Base-by-base conservation (phyloP, 64 coral and sea anemone species). In the Montipora capricornis region DNA sequence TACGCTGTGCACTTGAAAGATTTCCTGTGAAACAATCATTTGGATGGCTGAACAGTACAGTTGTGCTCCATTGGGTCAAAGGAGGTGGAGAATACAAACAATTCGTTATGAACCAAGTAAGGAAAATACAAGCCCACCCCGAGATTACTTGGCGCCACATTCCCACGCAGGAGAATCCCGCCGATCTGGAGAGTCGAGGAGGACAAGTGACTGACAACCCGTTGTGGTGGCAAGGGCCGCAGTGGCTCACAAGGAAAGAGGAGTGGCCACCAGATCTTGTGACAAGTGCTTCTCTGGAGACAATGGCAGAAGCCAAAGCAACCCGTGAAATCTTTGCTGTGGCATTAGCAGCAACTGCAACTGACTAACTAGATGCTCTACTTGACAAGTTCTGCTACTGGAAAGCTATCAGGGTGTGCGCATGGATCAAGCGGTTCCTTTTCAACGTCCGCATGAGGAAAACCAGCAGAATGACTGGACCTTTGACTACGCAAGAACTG, bases 91-190 rank as follows among this genome's bases (percentile, higher is more conserved):
- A 87, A 44, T 15, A 87, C 8, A 22, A 64, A 10, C 57, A 87
- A 46, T 87, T 87, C 46, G 59, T 68, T 26, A 20, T 62, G 17
- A 87, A 87, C 60, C 58, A 62, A 19, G 83, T 87, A 20, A 9
- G 47, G 3, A 87, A 87, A 44, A 69, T 87, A 55, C 19, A 29
- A 20, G 57, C 6, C 4, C 11, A 68, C 12, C 64, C 6, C 0
- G 64, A 68, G 64, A 68, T 68, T 14, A 13, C 11, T 13, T 68
- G 64, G 64, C 11, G 12, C 4, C 64, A 68, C 12, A 14, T 68
- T 4, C 12, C 64, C 4, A 11, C 64, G 12, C 4, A 19, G 16
- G 7, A 68, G 17, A 68, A 68, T 68, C 64, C 12, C 69, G 4
- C 69, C 3, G 69, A 73, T 20, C 7, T 73, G 20, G 69, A 26